A percentile compares a stretch with the other conserved stretches of the same genome.
Evolutionary conservation across 2,113 vertebrate genomes (phyloP).

Genomic region (Microtus richardsoni): DNA sequence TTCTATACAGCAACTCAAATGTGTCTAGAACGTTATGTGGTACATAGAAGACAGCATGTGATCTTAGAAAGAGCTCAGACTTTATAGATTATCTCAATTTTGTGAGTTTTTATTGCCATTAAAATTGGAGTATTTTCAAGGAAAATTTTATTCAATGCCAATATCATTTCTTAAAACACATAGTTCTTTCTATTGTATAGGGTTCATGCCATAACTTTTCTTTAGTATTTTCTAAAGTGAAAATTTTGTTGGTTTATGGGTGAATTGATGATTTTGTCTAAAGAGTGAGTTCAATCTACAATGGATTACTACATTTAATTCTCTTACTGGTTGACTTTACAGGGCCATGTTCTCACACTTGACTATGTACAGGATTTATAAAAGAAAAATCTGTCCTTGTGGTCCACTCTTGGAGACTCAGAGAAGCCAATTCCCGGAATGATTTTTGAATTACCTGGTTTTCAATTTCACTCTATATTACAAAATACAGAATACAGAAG

Average conservation of each 20-base stretch:
- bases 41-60: background rate
- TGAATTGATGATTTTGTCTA: constrained; percentile 11
- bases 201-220: background rate
- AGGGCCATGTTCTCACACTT: background rate
- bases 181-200: background rate
- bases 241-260: constrained; percentile 11
- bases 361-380: background rate
- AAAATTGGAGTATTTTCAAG: background rate
- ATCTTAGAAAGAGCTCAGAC: background rate
- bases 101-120: constrained; percentile 39
- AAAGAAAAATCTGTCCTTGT: background rate
- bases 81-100: background rate
- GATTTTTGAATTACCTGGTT: constrained; percentile 27
- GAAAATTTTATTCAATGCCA: constrained; percentile 2
- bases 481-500: background rate
- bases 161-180: background rate
- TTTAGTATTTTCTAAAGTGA: background rate
- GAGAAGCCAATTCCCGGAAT: constrained; percentile 26
- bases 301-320: background rate
- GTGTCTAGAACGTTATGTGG: background rate
- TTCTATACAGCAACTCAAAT: background rate
- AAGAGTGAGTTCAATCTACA: background rate
- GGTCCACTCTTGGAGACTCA: background rate
- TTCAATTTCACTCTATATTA: constrained; percentile 19
- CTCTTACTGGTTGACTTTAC: background rate